phyloP scores from a whole-genome alignment of 2,113 vertebrate species.

The Synchiropus splendidus region DNA sequence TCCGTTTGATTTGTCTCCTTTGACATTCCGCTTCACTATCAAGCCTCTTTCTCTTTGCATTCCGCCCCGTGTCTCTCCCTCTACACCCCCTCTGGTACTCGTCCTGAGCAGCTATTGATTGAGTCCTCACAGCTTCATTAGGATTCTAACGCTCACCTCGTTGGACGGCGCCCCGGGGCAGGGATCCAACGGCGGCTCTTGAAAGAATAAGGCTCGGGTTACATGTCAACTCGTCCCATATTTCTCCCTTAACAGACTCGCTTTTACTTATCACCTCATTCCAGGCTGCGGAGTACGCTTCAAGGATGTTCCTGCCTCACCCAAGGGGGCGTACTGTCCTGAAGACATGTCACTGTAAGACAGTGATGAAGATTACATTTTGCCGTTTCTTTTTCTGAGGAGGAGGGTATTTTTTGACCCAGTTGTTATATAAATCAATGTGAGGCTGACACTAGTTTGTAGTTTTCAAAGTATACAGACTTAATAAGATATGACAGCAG shows the following conservation, averaged over 20 bases:
- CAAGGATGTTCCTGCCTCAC: constrained; percentile 16
- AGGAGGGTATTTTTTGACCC: constrained; percentile 9
- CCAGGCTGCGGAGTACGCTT: constrained; percentile 31
- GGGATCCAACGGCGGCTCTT: constrained; percentile 26
- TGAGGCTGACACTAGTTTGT: too few relatives aligned
- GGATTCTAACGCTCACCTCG: constrained; percentile 46
- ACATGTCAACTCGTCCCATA: constrained; percentile 34
- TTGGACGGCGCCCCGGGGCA: constrained; percentile 31
- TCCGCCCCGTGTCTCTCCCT: constrained; percentile 2
- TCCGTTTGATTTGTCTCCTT: background rate
- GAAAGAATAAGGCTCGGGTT: constrained; percentile 19
- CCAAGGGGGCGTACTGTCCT: constrained; percentile 26
- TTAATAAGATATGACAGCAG: too few relatives aligned
- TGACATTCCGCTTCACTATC: background rate
- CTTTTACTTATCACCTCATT: constrained; percentile 43
- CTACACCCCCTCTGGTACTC: background rate
- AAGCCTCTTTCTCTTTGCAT: constrained; percentile 3
- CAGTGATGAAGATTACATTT: constrained; percentile 37
- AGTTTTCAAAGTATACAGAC: too few relatives aligned
- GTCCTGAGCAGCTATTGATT: constrained; percentile 38
- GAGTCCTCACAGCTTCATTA: constrained; percentile 55
- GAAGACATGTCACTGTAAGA: constrained; percentile 22
- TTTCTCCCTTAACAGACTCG: constrained; percentile 31
- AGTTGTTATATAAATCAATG: too few relatives aligned
- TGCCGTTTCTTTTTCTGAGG: constrained; percentile 2